phyloP scores from a whole-genome alignment of 2,113 vertebrate species.

The Orientallactaga bullata region DNA sequence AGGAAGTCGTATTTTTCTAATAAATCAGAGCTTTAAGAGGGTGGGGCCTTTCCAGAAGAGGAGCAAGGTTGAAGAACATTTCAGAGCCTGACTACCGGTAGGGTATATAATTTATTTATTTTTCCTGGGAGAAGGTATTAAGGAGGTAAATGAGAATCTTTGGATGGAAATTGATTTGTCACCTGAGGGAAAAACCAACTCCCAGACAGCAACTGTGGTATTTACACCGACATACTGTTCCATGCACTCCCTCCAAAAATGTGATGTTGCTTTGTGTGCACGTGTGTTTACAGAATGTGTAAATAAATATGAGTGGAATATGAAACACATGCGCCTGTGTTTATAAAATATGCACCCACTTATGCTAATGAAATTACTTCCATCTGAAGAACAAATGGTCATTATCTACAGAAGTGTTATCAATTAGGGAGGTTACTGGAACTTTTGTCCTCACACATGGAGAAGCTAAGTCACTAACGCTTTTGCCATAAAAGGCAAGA shows the following conservation, averaged over 20 bases:
- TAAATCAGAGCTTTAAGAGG: constrained; percentile 17
- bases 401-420: constrained; percentile 43
- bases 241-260: constrained; percentile 35
- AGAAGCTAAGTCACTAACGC: constrained; percentile 73
- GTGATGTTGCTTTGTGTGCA: constrained; percentile 68
- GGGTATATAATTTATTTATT: background rate
- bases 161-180: background rate
- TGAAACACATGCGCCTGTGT: constrained; percentile 77
- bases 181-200: background rate
- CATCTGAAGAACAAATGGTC: constrained; percentile 69
- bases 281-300: constrained; percentile 77
- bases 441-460: constrained; percentile 41
- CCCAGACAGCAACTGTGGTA: background rate
- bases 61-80: background rate
- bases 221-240: constrained; percentile 43
- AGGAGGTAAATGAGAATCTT: background rate
- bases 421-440: constrained; percentile 31
- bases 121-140: background rate
- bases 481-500: constrained; percentile 44
- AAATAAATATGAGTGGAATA: constrained; percentile 78
- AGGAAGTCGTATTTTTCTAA: background rate
- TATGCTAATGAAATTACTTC: constrained; percentile 79
- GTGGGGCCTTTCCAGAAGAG: background rate
- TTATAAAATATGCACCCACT: constrained; percentile 73
- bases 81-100: background rate